These are phyloP conservation scores for Cremastinae sp. DNA, from an alignment of 2,888 invertebrate species.

Conservation along the genomic window DNA sequence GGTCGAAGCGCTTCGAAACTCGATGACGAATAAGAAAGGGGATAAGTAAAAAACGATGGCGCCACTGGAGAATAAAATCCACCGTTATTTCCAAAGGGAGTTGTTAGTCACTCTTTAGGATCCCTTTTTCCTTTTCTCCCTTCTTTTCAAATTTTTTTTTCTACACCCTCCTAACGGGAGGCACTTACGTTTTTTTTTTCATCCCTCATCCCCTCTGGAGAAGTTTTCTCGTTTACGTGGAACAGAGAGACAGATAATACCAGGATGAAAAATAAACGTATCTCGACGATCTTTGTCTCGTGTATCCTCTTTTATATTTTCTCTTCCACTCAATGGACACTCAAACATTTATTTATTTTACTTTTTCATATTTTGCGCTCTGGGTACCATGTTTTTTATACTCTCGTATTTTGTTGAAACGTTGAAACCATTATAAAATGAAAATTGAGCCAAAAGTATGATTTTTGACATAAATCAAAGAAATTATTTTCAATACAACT, in stretches of 20 bases:
- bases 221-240: slow-evolving; percentile 57
- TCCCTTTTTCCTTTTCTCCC: slow-evolving; percentile 6
- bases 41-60: slow-evolving; percentile 54
- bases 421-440: no score
- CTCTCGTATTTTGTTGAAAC: no score
- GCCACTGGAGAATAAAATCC: slow-evolving; percentile 49
- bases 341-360: no score
- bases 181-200: slow-evolving; percentile 7
- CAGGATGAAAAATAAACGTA: slow-evolving; percentile 33
- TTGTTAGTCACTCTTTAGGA: slow-evolving; percentile 54
- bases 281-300: slow-evolving; percentile 47
- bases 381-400: slow-evolving; percentile 9
- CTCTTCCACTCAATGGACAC: slow-evolving; percentile 47
- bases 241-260: slow-evolving; percentile 3
- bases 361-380: slow-evolving; percentile 26
- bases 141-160: slow-evolving; percentile 11
- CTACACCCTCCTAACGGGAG: slow-evolving; percentile 18
- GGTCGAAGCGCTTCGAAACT: slow-evolving; percentile 10
- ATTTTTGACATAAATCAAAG: no score
- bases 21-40: slow-evolving; percentile 18
- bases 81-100: slow-evolving; percentile 52
- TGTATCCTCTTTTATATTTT: slow-evolving; percentile 32
- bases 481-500: no score
- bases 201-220: slow-evolving; percentile 28
- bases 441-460: no score